A percentile compares a stretch with the other conserved stretches of the same genome.
Evolutionary conservation across 1,140 invertebrate species (phyloP).

Genomic region (Leptonema lineaticorne): DNA sequence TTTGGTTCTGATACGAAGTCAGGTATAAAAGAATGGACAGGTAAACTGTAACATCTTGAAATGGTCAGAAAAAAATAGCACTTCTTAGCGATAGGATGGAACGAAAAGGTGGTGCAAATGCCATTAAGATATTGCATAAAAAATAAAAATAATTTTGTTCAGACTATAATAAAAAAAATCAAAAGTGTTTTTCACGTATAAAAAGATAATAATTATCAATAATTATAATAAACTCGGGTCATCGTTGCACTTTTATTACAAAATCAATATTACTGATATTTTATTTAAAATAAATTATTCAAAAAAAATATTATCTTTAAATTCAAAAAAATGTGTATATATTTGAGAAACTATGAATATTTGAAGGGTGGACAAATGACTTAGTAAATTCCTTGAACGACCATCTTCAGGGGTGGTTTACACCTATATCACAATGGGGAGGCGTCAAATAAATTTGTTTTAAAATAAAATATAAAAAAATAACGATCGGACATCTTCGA

Average conservation of each 20-base stretch:
- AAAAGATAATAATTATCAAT: neutral
- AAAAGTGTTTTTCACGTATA: no score
- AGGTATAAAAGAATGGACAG: conserved; percentile 8
- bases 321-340: neutral
- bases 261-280: no score
- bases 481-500: neutral
- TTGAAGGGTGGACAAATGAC: neutral
- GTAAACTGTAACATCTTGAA: conserved; percentile 13
- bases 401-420: conserved; percentile 29
- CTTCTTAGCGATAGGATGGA: neutral
- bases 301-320: neutral
- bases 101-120: conserved; percentile 5
- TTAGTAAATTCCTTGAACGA: neutral
- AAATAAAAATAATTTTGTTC: conserved; percentile 1
- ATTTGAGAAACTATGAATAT: neutral
- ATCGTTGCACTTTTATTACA: no score
- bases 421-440: conserved; percentile 9
- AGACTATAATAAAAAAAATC: no score
- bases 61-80: conserved; percentile 8
- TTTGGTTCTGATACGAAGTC: neutral
- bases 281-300: neutral
- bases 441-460: conserved; percentile 35
- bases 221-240: neutral
- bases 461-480: neutral
- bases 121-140: neutral